These are phyloP conservation scores for Ctenomys sociabilis DNA, from an alignment of 2,113 vertebrate species.

Conservation along the genomic window DNA sequence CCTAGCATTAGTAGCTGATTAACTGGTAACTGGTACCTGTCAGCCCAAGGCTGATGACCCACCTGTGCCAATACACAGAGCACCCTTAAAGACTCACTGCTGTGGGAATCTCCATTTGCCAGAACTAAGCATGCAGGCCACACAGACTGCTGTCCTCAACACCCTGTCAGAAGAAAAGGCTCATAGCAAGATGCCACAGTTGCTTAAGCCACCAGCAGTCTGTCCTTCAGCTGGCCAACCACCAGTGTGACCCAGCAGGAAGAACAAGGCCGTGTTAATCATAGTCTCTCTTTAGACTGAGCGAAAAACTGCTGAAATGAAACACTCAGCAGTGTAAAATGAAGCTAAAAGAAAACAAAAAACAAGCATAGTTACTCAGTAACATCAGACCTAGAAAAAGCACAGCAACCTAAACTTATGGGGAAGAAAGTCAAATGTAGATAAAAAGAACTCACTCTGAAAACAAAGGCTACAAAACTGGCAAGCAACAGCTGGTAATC, in stretches of 20 bases:
- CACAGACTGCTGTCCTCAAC: neutral
- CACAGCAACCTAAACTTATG: neutral
- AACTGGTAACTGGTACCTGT: too few species aligned
- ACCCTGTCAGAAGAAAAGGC: neutral
- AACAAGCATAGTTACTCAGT: neutral
- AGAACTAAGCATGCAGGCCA: neutral
- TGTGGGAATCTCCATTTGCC: neutral
- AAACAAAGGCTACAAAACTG: neutral
- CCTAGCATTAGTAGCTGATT: too few species aligned
- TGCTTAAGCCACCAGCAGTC: neutral
- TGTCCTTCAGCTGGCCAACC: neutral
- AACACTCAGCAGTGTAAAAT: neutral
- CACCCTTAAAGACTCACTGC: neutral
- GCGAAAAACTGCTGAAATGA: neutral
- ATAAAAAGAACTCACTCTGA: neutral
- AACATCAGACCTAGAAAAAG: neutral
- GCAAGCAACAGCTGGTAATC: neutral
- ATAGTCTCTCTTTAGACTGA: neutral
- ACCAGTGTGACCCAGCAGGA: neutral
- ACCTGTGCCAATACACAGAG: neutral
- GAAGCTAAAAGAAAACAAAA: neutral
- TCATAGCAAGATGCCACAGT: neutral
- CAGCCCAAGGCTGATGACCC: neutral
- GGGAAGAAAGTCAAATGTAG: neutral
- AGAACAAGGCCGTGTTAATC: neutral